These are phyloP conservation scores for Delichon dasypus DNA, from an alignment of 2,797 vertebrate genomes.

Conservation along the genomic window DNA sequence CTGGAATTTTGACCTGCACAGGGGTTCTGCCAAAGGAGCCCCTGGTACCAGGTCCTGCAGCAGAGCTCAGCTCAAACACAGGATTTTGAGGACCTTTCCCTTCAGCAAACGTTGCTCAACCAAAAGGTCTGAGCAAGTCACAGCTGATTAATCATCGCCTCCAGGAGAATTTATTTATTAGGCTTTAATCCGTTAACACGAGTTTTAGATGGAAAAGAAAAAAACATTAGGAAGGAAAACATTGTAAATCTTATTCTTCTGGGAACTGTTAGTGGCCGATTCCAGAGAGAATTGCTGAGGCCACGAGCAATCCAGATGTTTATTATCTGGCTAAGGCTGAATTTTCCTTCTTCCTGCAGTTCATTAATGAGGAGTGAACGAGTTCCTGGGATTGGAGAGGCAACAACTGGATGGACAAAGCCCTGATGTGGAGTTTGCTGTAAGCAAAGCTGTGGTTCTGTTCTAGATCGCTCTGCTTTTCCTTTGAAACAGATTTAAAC, in stretches of 20 bases:
- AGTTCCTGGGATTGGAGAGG: not conserved
- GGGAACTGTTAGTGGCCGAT: not conserved
- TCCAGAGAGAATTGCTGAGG: not conserved
- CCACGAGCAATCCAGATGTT: slow-evolving; percentile 4
- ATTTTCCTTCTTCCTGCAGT: not conserved
- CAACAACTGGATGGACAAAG: not conserved
- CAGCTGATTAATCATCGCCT: not conserved
- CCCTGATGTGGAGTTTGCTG: not conserved
- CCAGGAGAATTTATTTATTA: not conserved
- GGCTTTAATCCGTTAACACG: not conserved
- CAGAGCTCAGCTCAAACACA: not conserved
- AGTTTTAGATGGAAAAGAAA: not conserved
- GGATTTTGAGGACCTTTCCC: not conserved
- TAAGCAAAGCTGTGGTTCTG: not conserved
- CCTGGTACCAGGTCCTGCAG: not conserved
- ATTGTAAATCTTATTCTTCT: not conserved
- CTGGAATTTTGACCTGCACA: not conserved
- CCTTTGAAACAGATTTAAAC: not conserved
- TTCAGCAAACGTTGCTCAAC: not conserved
- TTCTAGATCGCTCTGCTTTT: not conserved
- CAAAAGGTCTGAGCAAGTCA: not conserved
- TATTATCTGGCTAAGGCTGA: not conserved
- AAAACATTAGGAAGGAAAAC: not conserved
- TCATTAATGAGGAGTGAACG: not conserved
- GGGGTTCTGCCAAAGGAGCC: not conserved